Evolutionary conservation across 1,140 invertebrate genomes (phyloP).

Genomic region (Drosophila paulistorum): DNA sequence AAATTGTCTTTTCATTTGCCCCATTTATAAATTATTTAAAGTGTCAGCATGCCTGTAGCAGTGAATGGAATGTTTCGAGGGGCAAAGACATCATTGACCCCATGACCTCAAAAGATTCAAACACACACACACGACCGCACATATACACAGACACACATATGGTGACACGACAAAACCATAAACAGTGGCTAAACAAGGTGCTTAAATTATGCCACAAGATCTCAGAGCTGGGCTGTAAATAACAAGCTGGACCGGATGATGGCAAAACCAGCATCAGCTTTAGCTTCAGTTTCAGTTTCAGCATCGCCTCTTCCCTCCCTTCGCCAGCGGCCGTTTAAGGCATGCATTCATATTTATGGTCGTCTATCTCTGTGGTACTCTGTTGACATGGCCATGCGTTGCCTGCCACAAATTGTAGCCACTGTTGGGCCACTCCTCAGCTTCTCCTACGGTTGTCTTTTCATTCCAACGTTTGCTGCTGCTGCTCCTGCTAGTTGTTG

Average conservation of each 20-base stretch:
- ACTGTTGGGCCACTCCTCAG: conserved; percentile 29
- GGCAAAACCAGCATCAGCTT: neutral
- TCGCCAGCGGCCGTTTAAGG: neutral
- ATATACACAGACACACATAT: conserved; percentile 43
- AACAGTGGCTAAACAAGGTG: conserved; percentile 81
- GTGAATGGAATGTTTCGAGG: conserved; percentile 39
- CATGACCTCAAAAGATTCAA: conserved; percentile 68
- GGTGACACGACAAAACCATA: conserved; percentile 76
- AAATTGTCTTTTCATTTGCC: conserved; percentile 69
- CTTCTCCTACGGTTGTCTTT: neutral
- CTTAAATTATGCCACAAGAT: conserved; percentile 81
- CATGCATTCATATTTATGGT: conserved; percentile 74
- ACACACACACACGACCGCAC: conserved; percentile 24
- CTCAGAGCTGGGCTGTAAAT: conserved; percentile 75
- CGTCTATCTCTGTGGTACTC: conserved; percentile 51
- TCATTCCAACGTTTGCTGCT: conserved; percentile 11
- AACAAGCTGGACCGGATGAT: conserved; percentile 55
- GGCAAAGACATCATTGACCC: conserved; percentile 69
- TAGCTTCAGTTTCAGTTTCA: neutral
- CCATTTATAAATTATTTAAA: conserved; percentile 81
- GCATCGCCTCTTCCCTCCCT: neutral
- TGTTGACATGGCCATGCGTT: conserved; percentile 63
- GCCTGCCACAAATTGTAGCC: conserved; percentile 71
- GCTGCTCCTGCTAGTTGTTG: conserved; percentile 68
- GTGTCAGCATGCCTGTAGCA: conserved; percentile 53